Percentiles rank a stretch among this genome's conserved stretches.
Conservation (phyloP, 2,888 invertebrate genomes). For the Gasteruption jaculator region DNA sequence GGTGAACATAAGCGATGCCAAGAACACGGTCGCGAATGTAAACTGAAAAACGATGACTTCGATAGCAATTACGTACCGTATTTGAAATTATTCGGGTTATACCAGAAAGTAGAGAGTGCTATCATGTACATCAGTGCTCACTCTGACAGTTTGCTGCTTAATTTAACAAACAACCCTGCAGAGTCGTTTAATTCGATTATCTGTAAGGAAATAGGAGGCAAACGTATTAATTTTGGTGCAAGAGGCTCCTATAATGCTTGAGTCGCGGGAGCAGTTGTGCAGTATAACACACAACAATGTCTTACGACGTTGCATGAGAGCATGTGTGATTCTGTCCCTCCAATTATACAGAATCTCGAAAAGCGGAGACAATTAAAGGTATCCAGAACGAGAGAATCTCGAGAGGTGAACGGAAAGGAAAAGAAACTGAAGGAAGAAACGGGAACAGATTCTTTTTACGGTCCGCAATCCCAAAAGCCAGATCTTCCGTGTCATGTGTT, state of each 20-base stretch:
- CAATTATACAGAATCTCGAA: neutral
- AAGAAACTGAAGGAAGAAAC: neutral
- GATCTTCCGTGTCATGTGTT: slow-evolving; percentile 14
- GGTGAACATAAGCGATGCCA: slow-evolving; percentile 22
- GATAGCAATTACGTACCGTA: neutral
- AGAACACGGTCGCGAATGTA: neutral
- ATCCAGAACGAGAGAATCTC: neutral
- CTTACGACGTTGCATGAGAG: neutral
- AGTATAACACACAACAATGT: slow-evolving; percentile 31
- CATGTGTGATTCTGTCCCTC: neutral
- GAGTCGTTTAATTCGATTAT: slow-evolving; percentile 9
- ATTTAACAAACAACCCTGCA: slow-evolving; percentile 8
- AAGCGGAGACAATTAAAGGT: neutral
- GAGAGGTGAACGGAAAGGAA: neutral
- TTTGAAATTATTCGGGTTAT: neutral
- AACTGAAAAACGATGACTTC: neutral
- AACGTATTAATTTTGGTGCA: no score
- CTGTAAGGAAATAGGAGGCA: slow-evolving; percentile 9
- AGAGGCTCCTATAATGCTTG: slow-evolving; percentile 12
- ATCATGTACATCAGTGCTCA: neutral
- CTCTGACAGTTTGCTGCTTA: slow-evolving; percentile 2
- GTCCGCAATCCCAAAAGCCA: slow-evolving; percentile 14
- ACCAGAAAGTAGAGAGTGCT: slow-evolving; percentile 3
- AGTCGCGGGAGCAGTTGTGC: slow-evolving; percentile 22
- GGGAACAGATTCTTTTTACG: slow-evolving; percentile 16